Evolutionary conservation across 2,113 vertebrate species (phyloP), one percentile per base, ranked within the genome.

Genomic region (Ondatra zibethicus): DNA sequence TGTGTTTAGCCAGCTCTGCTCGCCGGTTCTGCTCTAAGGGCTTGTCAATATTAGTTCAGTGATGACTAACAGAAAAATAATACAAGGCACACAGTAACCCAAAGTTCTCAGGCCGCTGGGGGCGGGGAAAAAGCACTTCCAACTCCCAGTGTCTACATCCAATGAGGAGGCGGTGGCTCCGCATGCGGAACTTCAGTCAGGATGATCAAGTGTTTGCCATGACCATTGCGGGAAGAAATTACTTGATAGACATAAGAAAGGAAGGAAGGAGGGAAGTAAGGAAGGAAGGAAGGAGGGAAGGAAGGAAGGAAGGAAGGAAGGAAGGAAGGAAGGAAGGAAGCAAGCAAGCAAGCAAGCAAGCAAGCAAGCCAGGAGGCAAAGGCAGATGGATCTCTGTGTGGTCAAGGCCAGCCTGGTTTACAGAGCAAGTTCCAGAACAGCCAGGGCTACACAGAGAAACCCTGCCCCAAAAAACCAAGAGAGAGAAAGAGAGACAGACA

Each of bases 1-100:
- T 89, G 86, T 75, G 39, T 94, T 95, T 95, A 96, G 92, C 39
- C 36, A 92, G 76, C 80, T 73, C 52, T 25, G 5, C 16, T 47
- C n/a, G 80, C 65, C 65, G 17, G 27, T 72, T 25, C 73, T 73
- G 21, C 63, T 61, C 27, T 52, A 14, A 94, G 81, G 10, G 33
- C 90, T 81, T 90, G 31, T 80, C 86, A 97, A 97, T 95, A 96
- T 94, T 95, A 88, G 92, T n/a, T 96, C 31, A 88, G 42, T n/a
- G 33, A 19, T 87, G 63, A 66, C 85, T 12, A 87, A 68, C 11
- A 29, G 33, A 10, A 39, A 5, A 55, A 55, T 23, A 50, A 72
- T n/a, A 70, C 14, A 47, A 88, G 47, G 12, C 66, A 39, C 33
- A 12, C 23, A 39, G 21, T 9, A 3, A 87, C 31, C 31, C 68